phyloP scores from a whole-genome alignment of 2,888 invertebrate species.

The Ramazzottius varieornatus region DNA sequence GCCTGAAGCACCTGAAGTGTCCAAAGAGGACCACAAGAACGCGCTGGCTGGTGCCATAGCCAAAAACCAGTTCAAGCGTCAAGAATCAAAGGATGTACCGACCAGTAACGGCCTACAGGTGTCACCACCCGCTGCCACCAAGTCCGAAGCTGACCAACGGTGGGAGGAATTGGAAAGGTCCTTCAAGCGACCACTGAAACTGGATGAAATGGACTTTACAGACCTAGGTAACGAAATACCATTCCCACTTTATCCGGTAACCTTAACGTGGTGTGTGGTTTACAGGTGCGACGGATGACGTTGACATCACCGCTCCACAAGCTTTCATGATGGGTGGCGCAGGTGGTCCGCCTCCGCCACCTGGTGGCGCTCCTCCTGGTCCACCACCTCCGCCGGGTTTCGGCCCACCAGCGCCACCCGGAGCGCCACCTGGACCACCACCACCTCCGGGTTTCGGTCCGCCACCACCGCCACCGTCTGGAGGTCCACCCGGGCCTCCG shows the following conservation, averaged over 20 bases:
- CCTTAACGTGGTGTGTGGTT: too few species aligned
- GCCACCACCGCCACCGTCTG: constrained; percentile 5
- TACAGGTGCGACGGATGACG: too few species aligned
- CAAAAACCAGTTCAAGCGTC: neutral
- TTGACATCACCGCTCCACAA: constrained; percentile 35
- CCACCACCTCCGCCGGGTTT: constrained; percentile 8
- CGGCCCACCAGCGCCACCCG: constrained; percentile 6
- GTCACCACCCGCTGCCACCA: constrained; percentile 29
- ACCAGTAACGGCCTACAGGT: too few species aligned
- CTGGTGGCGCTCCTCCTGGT: constrained; percentile 7
- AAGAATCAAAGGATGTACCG: neutral
- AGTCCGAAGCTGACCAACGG: constrained; percentile 71
- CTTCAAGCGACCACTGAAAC: constrained; percentile 39
- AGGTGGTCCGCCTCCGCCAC: constrained; percentile 14
- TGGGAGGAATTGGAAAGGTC: constrained; percentile 72
- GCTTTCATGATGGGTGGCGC: constrained; percentile 6
- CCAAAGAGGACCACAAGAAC: neutral
- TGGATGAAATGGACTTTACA: constrained; percentile 83
- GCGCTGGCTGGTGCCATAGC: neutral
- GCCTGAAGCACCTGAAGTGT: neutral
- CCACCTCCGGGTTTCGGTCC: constrained; percentile 14
- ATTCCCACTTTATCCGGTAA: too few species aligned
- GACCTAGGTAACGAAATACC: constrained; percentile 63
- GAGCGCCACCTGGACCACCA: constrained; percentile 5
- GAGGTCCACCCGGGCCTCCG: constrained; percentile 10